Evolutionary conservation across 2,888 invertebrate species (phyloP).

Genomic region (Corythucha ciliata): DNA sequence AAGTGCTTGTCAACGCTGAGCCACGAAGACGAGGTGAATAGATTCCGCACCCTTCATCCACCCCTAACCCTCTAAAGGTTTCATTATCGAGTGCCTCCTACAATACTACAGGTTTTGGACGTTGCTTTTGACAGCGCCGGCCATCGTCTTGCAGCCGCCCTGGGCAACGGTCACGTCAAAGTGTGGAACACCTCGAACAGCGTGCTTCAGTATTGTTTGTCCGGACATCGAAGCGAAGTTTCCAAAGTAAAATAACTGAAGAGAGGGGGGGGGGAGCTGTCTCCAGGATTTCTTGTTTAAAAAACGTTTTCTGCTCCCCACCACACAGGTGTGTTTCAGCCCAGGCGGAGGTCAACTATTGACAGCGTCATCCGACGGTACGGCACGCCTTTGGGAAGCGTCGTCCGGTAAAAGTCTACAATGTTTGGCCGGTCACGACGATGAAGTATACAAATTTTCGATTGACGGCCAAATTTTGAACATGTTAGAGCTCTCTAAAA

Average conservation of each 20-base stretch:
- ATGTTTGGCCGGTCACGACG: conserved; percentile 63
- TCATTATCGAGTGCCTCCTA: too few relatives aligned
- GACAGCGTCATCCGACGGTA: conserved; percentile 67
- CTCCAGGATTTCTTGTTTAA: not conserved
- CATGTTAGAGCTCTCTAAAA: not conserved
- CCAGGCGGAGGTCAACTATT: conserved; percentile 63
- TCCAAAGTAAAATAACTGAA: conserved; percentile 47
- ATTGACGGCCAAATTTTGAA: not conserved
- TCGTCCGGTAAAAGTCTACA: conserved; percentile 47
- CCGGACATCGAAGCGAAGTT: conserved; percentile 58
- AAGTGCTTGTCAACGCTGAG: conserved; percentile 50
- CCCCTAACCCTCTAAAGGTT: too few relatives aligned
- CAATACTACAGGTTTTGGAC: conserved; percentile 59
- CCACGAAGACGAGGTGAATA: conserved; percentile 59
- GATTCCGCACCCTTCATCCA: too few relatives aligned
- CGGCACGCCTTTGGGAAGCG: conserved; percentile 63
- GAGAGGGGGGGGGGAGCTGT: not conserved
- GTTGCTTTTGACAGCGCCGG: conserved; percentile 67
- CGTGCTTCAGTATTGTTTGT: conserved; percentile 50
- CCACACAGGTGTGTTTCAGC: conserved; percentile 61
- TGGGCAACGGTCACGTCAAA: conserved; percentile 64
- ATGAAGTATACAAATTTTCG: conserved; percentile 44
- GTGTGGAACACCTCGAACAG: conserved; percentile 58
- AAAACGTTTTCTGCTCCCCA: not conserved
- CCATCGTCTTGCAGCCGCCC: conserved; percentile 60